Conservation (phyloP, 2,113 vertebrate species). For the Lathamus discolor region DNA sequence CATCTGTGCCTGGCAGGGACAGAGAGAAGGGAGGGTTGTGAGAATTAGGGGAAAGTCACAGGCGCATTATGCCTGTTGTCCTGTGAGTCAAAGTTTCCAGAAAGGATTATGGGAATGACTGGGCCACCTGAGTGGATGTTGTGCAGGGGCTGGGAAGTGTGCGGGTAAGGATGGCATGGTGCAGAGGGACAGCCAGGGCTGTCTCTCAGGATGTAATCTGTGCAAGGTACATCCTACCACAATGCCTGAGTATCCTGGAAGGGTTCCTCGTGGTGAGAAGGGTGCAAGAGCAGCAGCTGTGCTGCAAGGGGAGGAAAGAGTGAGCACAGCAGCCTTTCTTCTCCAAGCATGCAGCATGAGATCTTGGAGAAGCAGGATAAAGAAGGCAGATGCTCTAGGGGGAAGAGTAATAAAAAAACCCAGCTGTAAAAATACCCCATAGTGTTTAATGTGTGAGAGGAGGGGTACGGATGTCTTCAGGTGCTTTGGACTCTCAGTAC, state of each 20-base stretch:
- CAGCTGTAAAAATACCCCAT: not conserved
- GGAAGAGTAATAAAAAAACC: not conserved
- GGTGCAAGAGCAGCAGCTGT: not conserved
- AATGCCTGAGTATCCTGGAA: not conserved
- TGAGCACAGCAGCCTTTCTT: not conserved
- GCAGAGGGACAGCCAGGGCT: not conserved
- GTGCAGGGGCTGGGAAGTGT: rapidly evolving
- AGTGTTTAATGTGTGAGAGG: not conserved
- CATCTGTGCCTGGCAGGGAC: not conserved
- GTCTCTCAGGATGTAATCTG: not conserved
- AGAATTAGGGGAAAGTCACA: not conserved
- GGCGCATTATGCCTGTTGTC: not conserved
- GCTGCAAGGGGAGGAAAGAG: not conserved
- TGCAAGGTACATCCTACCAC: not conserved
- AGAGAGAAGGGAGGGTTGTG: not conserved
- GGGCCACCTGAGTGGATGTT: not conserved
- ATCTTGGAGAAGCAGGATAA: not conserved
- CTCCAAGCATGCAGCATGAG: not conserved
- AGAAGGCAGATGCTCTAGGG: not conserved
- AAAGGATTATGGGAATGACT: not conserved
- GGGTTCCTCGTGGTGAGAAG: not conserved
- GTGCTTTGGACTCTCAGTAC: not conserved
- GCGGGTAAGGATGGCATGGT: not conserved
- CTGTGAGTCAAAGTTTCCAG: not conserved
- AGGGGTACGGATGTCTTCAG: not conserved